phyloP scores from a whole-genome alignment of 1,140 invertebrate species.

The Episyrphus balteatus region DNA sequence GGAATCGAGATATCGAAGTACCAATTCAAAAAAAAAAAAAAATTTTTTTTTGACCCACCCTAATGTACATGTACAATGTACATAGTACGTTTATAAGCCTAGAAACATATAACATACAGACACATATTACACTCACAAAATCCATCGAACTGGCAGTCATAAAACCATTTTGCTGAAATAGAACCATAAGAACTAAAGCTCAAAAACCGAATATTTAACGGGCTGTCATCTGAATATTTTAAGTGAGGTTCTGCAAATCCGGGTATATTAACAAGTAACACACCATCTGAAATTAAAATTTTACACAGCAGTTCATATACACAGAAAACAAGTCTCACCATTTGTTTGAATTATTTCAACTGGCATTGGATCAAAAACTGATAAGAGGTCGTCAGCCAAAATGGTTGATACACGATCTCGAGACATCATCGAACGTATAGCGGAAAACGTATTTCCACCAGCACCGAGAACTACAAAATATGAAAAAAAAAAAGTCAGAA shows the following conservation, averaged over 20 bases:
- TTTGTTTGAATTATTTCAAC: constrained; percentile 32
- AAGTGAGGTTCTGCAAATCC: constrained; percentile 21
- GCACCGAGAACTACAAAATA: constrained; percentile 25
- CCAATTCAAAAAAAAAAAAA: too few relatives aligned
- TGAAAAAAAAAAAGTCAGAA: neutral
- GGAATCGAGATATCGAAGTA: too few relatives aligned
- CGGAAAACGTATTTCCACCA: constrained; percentile 28
- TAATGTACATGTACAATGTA: too few relatives aligned
- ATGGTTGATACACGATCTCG: constrained; percentile 20
- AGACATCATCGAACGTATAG: constrained; percentile 26
- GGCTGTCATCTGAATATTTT: constrained; percentile 14
- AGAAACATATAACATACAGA: neutral
- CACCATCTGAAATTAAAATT: constrained; percentile 16
- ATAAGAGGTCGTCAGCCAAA: constrained; percentile 20
- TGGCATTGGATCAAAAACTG: constrained; percentile 26
- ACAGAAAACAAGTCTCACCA: constrained; percentile 11
- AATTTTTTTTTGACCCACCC: too few relatives aligned
- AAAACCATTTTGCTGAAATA: constrained; percentile 27
- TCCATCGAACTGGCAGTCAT: constrained; percentile 28
- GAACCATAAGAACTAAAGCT: constrained; percentile 29
- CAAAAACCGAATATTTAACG: constrained; percentile 22
- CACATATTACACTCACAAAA: constrained; percentile 11
- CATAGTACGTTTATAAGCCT: too few relatives aligned
- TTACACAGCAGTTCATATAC: neutral
- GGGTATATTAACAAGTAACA: constrained; percentile 25